These are phyloP conservation scores for Ochropleura plecta DNA, from an alignment of 2,888 invertebrate species.

Conservation along the genomic window DNA sequence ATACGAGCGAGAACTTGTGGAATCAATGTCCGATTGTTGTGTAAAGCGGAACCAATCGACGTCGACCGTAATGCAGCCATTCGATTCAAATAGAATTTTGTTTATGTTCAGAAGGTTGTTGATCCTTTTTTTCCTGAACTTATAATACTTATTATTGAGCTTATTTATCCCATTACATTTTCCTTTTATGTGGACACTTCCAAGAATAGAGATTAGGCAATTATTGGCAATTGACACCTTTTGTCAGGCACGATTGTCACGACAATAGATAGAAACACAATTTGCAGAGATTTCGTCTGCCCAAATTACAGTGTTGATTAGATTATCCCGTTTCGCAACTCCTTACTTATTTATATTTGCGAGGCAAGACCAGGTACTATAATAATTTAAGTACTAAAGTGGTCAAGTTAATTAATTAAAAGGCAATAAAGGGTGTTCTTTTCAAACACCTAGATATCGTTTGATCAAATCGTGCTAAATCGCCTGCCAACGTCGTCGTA, in stretches of 20 bases:
- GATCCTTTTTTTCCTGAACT: constrained; percentile 67
- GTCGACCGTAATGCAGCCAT: constrained; percentile 67
- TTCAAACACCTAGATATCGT: constrained; percentile 46
- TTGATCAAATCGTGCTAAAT: constrained; percentile 70
- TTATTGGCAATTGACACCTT: constrained; percentile 55
- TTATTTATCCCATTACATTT: constrained; percentile 39
- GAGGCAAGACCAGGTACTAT: not conserved
- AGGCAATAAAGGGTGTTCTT: constrained; percentile 56
- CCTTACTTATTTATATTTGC: not conserved
- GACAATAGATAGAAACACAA: constrained; percentile 29
- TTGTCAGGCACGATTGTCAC: constrained; percentile 43
- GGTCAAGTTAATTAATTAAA: constrained; percentile 62
- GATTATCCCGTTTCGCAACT: constrained; percentile 16
- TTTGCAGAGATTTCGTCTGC: constrained; percentile 34
- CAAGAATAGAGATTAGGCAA: constrained; percentile 44
- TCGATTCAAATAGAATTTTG: constrained; percentile 75
- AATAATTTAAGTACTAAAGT: not conserved
- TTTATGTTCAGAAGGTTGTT: constrained; percentile 72
- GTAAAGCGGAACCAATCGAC: constrained; percentile 75
- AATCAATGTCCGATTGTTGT: constrained; percentile 68
- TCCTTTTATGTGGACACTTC: constrained; percentile 28
- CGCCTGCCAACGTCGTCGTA: constrained; percentile 68
- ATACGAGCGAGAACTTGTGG: constrained; percentile 65
- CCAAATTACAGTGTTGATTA: constrained; percentile 39
- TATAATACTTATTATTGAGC: constrained; percentile 14